These are phyloP conservation scores for Chymomyza caudatula DNA, from an alignment of 2,888 invertebrate species.

Conservation along the genomic window DNA sequence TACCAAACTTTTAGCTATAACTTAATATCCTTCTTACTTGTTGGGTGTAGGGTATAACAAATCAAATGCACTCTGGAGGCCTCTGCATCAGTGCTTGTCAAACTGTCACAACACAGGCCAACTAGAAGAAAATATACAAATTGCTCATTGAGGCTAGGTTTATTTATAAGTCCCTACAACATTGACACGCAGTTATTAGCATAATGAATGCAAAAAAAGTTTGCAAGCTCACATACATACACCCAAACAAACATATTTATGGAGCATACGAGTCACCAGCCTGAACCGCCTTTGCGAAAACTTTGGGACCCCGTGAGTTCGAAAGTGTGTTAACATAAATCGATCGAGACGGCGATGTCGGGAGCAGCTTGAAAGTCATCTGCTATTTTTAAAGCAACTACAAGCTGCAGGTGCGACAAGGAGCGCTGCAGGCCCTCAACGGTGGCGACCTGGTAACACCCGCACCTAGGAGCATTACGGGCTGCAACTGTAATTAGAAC, in stretches of 20 bases:
- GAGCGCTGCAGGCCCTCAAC: background rate
- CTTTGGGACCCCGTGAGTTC: slow-evolving; percentile 23
- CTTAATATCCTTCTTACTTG: too few relatives aligned
- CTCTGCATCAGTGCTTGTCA: background rate
- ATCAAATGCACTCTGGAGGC: background rate
- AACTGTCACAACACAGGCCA: background rate
- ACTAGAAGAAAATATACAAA: background rate
- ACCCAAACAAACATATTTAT: background rate
- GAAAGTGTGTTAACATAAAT: slow-evolving; percentile 68
- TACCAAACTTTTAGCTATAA: too few relatives aligned
- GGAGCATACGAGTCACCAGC: background rate
- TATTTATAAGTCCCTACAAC: background rate
- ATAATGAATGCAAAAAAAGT: background rate
- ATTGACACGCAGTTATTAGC: background rate
- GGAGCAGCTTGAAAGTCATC: slow-evolving; percentile 13
- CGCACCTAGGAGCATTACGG: background rate
- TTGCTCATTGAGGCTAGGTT: background rate
- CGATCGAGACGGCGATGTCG: slow-evolving; percentile 39
- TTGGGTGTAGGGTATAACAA: background rate
- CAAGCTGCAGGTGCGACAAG: slow-evolving; percentile 37
- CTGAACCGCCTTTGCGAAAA: slow-evolving; percentile 3
- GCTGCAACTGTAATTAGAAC: background rate
- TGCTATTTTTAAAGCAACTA: slow-evolving; percentile 62
- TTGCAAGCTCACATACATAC: background rate
- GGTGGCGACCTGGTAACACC: background rate